Evolutionary conservation across 2,888 invertebrate species (phyloP), one percentile per base, ranked within the genome.

Genomic region (Enchytraeus crypticus): DNA sequence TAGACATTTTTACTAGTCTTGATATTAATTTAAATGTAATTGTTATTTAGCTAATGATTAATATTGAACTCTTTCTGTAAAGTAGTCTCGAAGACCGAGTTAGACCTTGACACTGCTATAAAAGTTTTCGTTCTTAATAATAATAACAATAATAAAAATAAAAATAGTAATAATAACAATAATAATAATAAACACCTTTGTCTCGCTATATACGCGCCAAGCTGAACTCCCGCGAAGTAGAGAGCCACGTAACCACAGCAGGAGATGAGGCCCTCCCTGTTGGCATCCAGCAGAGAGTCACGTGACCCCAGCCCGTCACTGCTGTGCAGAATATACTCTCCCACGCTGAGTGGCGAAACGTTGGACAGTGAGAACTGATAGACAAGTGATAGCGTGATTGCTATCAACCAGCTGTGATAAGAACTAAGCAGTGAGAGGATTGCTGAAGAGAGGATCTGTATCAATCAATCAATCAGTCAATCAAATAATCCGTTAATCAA

Each of bases 261-360:
- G 0, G 96, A 93, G 27, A 85, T 84, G 45, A 97, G 80, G 0
- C 97, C 97, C 81, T 98, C 97, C 61, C 90, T 85, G 79, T 98
- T 98, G 0, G 93, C 90, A 51, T 85, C 81, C 4, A 93, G 66
- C 34, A 92, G 80, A 59, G 82, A 83, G 46, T 79, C 77, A 56
- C 77, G 65, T 4, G 69, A 66, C 2, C 71, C 75, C 3, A 60
- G 51, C 1, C 74, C 73, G 64, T 74, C 72, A 4, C 54, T 38
- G 4, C 75, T 75, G 21, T 69, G 81, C 70, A 90, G 83, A 0
- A 91, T 85, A 84, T 73, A 91, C 0, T 84, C 77, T 65, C 85
- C 84, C n/a, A 90, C 73, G 1, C 86, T 86, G 46, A 74, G 71
- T 38, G 82, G 83, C 63, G n/a, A n/a, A n/a, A n/a, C n/a, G n/a